Evolutionary conservation across 2,797 vertebrate species (phyloP), one percentile per base, ranked within the genome.

Genomic region (Typhlichthys eigenmanni): DNA sequence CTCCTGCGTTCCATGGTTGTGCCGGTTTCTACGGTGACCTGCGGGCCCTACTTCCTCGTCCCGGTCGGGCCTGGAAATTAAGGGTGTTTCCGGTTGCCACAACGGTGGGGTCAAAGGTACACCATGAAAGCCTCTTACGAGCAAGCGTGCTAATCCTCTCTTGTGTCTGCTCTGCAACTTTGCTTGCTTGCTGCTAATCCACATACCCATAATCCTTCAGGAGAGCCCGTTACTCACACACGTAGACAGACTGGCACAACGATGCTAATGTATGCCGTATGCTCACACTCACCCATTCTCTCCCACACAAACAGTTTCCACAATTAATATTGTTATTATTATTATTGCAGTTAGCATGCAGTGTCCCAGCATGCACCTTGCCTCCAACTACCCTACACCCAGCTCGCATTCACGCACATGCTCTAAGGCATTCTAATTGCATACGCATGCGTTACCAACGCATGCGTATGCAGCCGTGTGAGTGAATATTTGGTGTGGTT

Each of bases 161-260:
- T 43, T 82, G 76, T 92, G 91, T 91, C 88, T 82, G 87, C 85
- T 90, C 88, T 85, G 91, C 91, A 93, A 91, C 82, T 92, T 92
- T 83, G 85, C 86, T 87, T 86, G 71, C 74, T 87, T 85, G 71
- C 74, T 70, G 71, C 82, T 93, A 91, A 93, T 81, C 89, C 85
- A 78, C 70, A 85, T 75, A 61, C 69, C 60, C 72, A 62, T 92
- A 90, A 92, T 92, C 90, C 86, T 61, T 63, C 80, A 88, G 79
- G 78, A 83, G 76, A 70, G 66, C 79, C 47, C 47, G 50, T 71
- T 67, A 54, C 74, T 60, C 58, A 2, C 74, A 50, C 64, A 66
- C 68, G 60, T 48, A 68, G 46, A 69, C 53, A 68, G 59, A 54
- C 56, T 48, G 24, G 66, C 55, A 58, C 48, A 68, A 17, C 51